phyloP scores from a whole-genome alignment of 2,888 invertebrate genomes.

The Ornithoptera priamus region DNA sequence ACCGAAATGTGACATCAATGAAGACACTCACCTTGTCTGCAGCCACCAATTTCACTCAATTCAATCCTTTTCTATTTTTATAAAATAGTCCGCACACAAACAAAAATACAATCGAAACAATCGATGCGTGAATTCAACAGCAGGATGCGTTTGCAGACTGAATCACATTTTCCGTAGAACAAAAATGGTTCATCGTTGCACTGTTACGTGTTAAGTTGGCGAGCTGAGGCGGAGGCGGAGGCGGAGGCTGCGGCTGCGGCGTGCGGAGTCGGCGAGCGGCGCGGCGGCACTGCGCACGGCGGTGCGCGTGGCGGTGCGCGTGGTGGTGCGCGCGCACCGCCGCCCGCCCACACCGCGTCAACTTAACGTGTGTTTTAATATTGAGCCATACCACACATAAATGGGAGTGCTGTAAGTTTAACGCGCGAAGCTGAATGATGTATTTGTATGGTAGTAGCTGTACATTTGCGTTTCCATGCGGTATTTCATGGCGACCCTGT shows the following conservation, averaged over 20 bases:
- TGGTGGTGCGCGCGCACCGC: background rate
- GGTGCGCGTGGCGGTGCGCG: too few species aligned
- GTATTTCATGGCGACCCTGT: too few species aligned
- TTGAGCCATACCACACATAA: too few species aligned
- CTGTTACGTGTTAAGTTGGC: conserved; percentile 8
- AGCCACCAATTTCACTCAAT: conserved; percentile 35
- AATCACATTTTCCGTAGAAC: conserved; percentile 73
- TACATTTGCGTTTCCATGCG: too few species aligned
- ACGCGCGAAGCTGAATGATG: too few species aligned
- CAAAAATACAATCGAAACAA: conserved; percentile 17
- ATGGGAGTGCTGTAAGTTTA: too few species aligned
- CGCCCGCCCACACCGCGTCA: background rate
- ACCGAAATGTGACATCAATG: background rate
- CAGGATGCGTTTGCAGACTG: conserved; percentile 57
- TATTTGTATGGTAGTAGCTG: too few species aligned
- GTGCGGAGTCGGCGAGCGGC: conserved; percentile 12
- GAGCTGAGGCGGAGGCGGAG: background rate
- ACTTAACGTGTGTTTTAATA: too few species aligned
- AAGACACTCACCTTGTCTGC: conserved; percentile 28
- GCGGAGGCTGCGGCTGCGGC: background rate
- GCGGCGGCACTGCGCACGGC: background rate
- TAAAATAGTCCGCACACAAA: conserved; percentile 35
- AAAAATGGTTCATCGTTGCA: conserved; percentile 71
- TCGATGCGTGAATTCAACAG: conserved; percentile 25
- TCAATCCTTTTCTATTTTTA: conserved; percentile 31